A percentile compares a stretch with the other conserved stretches of the same genome.
phyloP scores from a whole-genome alignment of 2,113 vertebrate genomes.

The Plecturocebus donacophilus region DNA sequence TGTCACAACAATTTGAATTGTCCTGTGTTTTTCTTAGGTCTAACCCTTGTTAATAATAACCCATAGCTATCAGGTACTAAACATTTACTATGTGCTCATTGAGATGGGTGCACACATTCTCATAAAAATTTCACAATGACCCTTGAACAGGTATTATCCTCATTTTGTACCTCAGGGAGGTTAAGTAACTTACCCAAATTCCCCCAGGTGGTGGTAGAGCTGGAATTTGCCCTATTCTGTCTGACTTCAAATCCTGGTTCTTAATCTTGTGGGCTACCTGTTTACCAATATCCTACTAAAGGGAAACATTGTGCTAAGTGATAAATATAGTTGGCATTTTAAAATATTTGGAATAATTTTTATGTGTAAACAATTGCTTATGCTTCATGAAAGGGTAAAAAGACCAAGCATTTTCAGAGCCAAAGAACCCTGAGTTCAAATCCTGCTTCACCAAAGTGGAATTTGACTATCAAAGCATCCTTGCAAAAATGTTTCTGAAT shows the following conservation, averaged over 20 bases:
- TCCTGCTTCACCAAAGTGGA: neutral
- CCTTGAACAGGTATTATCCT: neutral
- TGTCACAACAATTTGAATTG: neutral
- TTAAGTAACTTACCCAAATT: neutral
- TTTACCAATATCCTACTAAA: too few relatives aligned
- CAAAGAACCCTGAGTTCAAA: conserved; percentile 13
- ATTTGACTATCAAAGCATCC: neutral
- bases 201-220: neutral
- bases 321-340: neutral
- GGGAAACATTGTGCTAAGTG: neutral
- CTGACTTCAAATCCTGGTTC: neutral
- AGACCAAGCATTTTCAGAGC: neutral
- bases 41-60: neutral
- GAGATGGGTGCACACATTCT: neutral
- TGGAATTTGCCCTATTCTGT: conserved; percentile 5
- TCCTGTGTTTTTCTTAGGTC: conserved; percentile 2
- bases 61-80: neutral
- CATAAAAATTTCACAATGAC: neutral
- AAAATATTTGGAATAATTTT: neutral
- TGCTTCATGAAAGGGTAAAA: neutral
- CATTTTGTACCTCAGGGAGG: neutral
- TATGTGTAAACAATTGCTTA: neutral
- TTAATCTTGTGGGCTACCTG: neutral
- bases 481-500: conserved; percentile 8
- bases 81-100: neutral